Conservation (phyloP, 1,140 invertebrate species). For the Bombus fervidus region DNA sequence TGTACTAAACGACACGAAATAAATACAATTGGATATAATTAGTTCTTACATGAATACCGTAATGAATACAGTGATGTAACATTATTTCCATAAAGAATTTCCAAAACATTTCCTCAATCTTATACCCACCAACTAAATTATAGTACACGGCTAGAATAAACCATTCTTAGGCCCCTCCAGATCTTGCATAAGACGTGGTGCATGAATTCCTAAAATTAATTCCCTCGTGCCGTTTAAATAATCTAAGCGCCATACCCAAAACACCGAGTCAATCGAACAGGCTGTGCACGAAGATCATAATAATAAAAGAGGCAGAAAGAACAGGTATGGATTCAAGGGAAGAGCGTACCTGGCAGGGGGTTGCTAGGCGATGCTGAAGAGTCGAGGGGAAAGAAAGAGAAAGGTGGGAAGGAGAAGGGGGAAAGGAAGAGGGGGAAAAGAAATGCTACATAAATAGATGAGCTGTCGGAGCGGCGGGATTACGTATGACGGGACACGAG, state of each 20-base stretch:
- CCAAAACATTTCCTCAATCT: not conserved
- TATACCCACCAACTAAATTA: not conserved
- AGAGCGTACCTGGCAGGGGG: constrained; percentile 20
- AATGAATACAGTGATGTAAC: too few relatives aligned
- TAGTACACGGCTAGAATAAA: not conserved
- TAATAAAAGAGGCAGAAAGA: too few relatives aligned
- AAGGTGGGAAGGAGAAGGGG: constrained; percentile 4
- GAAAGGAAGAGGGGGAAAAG: constrained; percentile 54
- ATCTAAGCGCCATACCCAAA: not conserved
- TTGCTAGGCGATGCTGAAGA: not conserved
- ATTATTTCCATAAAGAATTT: not conserved
- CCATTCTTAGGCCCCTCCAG: too few relatives aligned
- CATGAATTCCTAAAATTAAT: not conserved
- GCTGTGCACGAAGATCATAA: too few relatives aligned
- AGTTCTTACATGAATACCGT: too few relatives aligned
- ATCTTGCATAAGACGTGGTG: not conserved
- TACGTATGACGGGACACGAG: constrained; percentile 74
- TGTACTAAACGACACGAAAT: too few relatives aligned
- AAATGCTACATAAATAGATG: constrained; percentile 75
- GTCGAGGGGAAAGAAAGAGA: not conserved
- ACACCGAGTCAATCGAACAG: not conserved
- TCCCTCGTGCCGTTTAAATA: not conserved
- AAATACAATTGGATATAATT: too few relatives aligned
- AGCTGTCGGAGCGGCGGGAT: constrained; percentile 74
- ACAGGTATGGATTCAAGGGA: not conserved